phyloP scores from a whole-genome alignment of 2,113 vertebrate species.

The Heliornis fulica region DNA sequence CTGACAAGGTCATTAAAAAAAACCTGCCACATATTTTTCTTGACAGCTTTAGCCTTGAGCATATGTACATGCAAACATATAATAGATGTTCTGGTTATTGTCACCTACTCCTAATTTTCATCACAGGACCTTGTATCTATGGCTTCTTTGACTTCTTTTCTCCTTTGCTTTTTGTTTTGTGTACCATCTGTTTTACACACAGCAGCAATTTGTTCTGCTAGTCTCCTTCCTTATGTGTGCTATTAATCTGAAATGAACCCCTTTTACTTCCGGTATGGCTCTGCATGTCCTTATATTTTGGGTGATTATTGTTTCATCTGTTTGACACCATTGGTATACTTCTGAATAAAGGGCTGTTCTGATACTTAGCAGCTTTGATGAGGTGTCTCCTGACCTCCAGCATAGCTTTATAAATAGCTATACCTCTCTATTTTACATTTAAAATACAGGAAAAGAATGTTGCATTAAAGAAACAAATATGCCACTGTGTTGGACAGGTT shows the following conservation, averaged over 20 bases:
- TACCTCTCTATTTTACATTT: neutral
- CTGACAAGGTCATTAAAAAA: neutral
- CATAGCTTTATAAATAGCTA: neutral
- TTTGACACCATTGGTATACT: neutral
- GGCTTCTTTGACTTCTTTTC: neutral
- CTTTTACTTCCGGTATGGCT: neutral
- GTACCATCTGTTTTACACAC: neutral
- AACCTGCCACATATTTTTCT: neutral
- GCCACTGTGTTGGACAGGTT: neutral
- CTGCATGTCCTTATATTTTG: neutral
- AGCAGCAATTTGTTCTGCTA: neutral
- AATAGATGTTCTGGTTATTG: neutral
- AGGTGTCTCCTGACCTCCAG: neutral
- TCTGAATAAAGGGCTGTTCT: neutral
- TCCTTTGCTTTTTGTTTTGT: neutral
- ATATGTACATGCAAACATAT: neutral
- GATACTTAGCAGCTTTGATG: neutral
- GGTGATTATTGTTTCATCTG: neutral
- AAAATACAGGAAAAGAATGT: neutral
- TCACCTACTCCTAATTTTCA: neutral
- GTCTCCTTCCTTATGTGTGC: neutral
- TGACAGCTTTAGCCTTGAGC: neutral
- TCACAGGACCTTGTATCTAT: neutral
- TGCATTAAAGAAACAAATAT: neutral
- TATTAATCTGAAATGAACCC: neutral